phyloP scores from a whole-genome alignment of 2,113 vertebrate species.

The Otolemur garnettii region DNA sequence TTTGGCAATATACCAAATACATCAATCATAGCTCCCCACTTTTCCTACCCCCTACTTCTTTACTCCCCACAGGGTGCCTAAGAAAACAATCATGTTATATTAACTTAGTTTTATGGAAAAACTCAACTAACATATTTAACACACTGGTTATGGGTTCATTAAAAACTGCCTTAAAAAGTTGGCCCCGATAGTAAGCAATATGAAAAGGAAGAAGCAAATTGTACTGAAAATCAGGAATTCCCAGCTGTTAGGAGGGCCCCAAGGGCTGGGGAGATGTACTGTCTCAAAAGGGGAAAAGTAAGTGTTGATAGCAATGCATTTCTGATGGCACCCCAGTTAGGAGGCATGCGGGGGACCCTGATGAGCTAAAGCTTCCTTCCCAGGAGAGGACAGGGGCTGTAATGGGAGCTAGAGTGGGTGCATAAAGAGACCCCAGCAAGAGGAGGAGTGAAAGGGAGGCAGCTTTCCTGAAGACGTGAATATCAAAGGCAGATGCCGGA shows the following conservation, averaged over 20 bases:
- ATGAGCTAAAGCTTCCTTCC: constrained; percentile 64
- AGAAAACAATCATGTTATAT: constrained; percentile 83
- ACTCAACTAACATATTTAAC: constrained; percentile 82
- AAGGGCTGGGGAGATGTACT: constrained; percentile 68
- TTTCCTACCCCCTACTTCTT: constrained; percentile 55
- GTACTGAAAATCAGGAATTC: constrained; percentile 81
- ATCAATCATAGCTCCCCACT: constrained; percentile 57
- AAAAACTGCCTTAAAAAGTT: constrained; percentile 78
- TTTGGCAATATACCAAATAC: constrained; percentile 67
- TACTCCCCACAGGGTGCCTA: constrained; percentile 70
- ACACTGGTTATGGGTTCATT: constrained; percentile 82
- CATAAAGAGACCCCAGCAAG: constrained; percentile 71
- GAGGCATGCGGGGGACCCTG: constrained; percentile 53
- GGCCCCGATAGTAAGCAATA: constrained; percentile 76
- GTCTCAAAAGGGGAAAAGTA: constrained; percentile 68
- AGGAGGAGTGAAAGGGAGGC: constrained; percentile 26
- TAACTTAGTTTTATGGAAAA: constrained; percentile 83
- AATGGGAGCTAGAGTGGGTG: constrained; percentile 58
- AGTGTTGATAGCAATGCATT: constrained; percentile 67
- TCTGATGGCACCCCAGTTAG: constrained; percentile 69
- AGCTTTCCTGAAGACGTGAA: constrained; percentile 44
- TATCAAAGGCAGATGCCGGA: constrained; percentile 35
- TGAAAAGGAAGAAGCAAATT: constrained; percentile 79
- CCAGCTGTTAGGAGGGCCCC: constrained; percentile 81
- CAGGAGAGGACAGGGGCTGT: constrained; percentile 73